Percentiles rank a stretch among this genome's conserved stretches.
Conservation (phyloP, 2,113 vertebrate species). For the Sapayoa aenigma region DNA sequence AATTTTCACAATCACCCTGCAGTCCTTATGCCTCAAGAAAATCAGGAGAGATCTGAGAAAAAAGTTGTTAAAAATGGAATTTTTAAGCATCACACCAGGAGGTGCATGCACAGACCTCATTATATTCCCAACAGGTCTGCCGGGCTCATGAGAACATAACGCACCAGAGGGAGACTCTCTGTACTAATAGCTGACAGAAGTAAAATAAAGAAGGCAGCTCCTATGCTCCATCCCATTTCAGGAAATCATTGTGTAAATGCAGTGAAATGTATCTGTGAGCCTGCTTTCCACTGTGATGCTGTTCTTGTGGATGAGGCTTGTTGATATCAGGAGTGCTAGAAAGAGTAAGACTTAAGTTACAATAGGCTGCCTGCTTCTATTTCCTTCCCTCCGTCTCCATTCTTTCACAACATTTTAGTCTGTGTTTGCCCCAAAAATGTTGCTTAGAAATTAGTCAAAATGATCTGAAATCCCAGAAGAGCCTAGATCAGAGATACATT, state of each 20-base stretch:
- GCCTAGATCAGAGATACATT: background rate
- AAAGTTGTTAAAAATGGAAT: slow-evolving; percentile 63
- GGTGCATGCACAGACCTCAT: slow-evolving; percentile 53
- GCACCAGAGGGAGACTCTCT: slow-evolving; percentile 18
- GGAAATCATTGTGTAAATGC: background rate
- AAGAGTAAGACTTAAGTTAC: background rate
- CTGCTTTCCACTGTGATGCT: background rate
- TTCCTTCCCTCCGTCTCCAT: slow-evolving; percentile 29
- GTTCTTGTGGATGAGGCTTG: background rate
- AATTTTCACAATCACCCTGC: slow-evolving; percentile 72
- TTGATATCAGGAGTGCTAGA: background rate
- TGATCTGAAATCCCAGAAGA: slow-evolving; percentile 3
- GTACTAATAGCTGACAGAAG: slow-evolving; percentile 21
- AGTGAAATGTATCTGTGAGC: background rate
- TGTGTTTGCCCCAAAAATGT: background rate
- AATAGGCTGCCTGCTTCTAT: background rate
- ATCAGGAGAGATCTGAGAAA: slow-evolving; percentile 61
- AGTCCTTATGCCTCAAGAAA: slow-evolving; percentile 68
- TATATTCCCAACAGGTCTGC: slow-evolving; percentile 64
- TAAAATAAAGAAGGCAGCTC: slow-evolving; percentile 45
- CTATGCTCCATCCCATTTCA: background rate
- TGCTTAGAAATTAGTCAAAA: slow-evolving; percentile 24
- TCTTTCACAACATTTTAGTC: slow-evolving; percentile 9
- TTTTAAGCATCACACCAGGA: slow-evolving; percentile 64
- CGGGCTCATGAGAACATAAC: slow-evolving; percentile 55